Percentiles rank a stretch among this genome's conserved stretches.
Conservation (phyloP, 2,888 invertebrate genomes). For the Ommatoiulus sabulosus region DNA sequence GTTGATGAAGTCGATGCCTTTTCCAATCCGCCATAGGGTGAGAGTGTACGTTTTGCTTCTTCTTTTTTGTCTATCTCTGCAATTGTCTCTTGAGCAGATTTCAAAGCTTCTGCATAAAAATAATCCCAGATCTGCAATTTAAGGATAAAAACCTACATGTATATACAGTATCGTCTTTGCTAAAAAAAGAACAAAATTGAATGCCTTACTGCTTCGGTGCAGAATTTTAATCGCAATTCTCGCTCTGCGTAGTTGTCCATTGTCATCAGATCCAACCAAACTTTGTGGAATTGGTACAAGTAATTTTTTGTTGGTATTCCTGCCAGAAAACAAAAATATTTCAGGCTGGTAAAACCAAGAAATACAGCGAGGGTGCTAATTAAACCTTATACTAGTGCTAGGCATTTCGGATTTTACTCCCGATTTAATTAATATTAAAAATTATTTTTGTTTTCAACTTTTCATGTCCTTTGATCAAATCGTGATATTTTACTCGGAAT, state of each 20-base stretch:
- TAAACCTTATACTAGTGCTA: no score
- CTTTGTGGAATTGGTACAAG: slow-evolving; percentile 48
- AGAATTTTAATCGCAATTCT: slow-evolving; percentile 33
- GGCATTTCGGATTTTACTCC: no score
- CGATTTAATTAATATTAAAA: no score
- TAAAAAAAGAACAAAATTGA: neutral
- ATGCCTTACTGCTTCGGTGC: slow-evolving; percentile 48
- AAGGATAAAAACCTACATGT: neutral
- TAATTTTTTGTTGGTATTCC: slow-evolving; percentile 16
- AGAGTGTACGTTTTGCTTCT: slow-evolving; percentile 19
- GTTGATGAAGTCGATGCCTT: neutral
- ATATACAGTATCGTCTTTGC: neutral
- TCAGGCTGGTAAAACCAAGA: no score
- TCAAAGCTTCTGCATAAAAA: slow-evolving; percentile 10
- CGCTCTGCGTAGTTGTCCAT: slow-evolving; percentile 42
- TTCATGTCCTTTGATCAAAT: no score
- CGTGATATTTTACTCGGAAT: no score
- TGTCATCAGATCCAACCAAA: slow-evolving; percentile 35
- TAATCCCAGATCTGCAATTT: slow-evolving; percentile 51
- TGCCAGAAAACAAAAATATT: neutral
- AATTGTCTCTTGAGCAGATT: neutral
- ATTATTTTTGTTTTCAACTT: no score
- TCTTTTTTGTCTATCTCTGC: slow-evolving; percentile 25
- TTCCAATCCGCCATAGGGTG: neutral
- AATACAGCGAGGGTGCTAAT: no score